Evolutionary conservation across 2,113 vertebrate species (phyloP).

Genomic region (Junco hyemalis): DNA sequence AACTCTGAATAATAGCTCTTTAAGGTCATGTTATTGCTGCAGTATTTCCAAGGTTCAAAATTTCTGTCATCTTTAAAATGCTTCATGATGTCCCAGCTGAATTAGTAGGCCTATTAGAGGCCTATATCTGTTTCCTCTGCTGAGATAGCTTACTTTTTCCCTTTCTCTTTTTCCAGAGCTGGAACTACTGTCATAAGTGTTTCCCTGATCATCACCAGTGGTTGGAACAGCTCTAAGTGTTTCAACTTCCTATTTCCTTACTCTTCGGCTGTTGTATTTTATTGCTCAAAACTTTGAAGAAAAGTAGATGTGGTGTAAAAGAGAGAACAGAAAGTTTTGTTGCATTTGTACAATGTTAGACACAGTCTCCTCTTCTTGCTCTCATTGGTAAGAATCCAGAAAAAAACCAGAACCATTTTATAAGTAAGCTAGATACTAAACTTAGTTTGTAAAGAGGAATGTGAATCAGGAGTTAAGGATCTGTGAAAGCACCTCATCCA

Average conservation of each 20-base stretch:
- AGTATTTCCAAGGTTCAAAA: background rate
- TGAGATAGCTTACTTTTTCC: background rate
- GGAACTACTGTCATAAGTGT: background rate
- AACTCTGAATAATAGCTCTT: background rate
- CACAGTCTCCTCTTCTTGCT: background rate
- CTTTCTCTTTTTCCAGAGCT: background rate
- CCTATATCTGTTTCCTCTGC: background rate
- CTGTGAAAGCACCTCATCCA: background rate
- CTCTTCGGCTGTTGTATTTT: background rate
- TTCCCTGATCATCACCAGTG: background rate
- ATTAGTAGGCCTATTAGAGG: background rate
- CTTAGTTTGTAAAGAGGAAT: background rate
- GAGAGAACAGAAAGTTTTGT: background rate
- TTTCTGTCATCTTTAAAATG: slow-evolving; percentile 1
- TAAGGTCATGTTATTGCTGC: background rate
- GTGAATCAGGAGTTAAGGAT: slow-evolving; percentile 7
- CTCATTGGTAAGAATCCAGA: background rate
- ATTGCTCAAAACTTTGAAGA: background rate
- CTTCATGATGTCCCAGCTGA: background rate
- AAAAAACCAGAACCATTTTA: background rate
- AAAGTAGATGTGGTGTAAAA: background rate
- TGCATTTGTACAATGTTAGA: background rate
- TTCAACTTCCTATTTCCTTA: background rate
- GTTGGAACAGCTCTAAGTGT: background rate
- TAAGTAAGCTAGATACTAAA: background rate